These are phyloP conservation scores for Squalus acanthias DNA, from an alignment of 2,797 vertebrate genomes.

Conservation along the genomic window DNA sequence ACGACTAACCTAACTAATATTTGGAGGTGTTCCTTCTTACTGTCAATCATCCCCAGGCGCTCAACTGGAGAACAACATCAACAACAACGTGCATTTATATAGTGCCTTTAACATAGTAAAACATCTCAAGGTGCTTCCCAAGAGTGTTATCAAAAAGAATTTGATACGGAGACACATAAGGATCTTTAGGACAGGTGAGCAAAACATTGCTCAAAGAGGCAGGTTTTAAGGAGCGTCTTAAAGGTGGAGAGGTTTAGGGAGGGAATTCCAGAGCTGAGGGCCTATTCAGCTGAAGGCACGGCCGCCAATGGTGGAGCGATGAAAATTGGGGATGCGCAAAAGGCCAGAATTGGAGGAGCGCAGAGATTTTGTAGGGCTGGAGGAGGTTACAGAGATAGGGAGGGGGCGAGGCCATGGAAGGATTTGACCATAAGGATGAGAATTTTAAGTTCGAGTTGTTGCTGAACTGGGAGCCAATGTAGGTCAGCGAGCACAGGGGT, in stretches of 20 bases:
- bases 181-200: background rate
- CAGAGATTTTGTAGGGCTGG: too few species aligned
- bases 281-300: background rate
- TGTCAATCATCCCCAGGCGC: background rate
- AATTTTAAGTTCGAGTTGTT: too few species aligned
- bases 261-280: background rate
- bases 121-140: background rate
- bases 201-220: background rate
- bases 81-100: background rate
- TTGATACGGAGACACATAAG: background rate
- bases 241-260: background rate
- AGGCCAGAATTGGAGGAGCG: background rate
- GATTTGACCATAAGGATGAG: too few species aligned
- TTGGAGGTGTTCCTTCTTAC: background rate
- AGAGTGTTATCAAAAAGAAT: background rate
- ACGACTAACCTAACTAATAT: background rate
- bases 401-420: too few species aligned
- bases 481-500: too few species aligned
- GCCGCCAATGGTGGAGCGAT: background rate
- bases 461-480: too few species aligned
- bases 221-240: background rate
- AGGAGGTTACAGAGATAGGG: too few species aligned
- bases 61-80: background rate
- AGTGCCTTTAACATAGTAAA: background rate
- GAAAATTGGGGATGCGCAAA: background rate